These are phyloP conservation scores for Orius insidiosus DNA, from an alignment of 1,140 invertebrate genomes.

Conservation along the genomic window DNA sequence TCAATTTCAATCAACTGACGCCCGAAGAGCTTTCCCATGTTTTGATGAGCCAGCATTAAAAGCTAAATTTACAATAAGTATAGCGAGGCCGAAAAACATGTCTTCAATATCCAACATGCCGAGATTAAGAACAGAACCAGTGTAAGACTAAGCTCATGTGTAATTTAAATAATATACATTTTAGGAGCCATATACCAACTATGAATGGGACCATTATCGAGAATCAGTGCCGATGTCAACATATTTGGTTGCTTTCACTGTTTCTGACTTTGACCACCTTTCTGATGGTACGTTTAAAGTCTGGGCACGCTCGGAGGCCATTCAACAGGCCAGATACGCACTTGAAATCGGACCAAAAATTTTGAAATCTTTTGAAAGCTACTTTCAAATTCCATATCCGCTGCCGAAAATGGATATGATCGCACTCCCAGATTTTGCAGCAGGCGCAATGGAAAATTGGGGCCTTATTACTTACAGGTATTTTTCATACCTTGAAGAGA, in stretches of 20 bases:
- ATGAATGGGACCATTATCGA: constrained; percentile 63
- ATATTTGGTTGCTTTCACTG: constrained; percentile 79
- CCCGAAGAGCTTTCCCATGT: constrained; percentile 77
- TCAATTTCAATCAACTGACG: constrained; percentile 83
- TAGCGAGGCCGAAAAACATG: constrained; percentile 55
- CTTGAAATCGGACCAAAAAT: constrained; percentile 64
- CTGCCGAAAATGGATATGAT: constrained; percentile 76
- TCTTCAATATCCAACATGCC: constrained; percentile 64
- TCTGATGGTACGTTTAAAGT: constrained; percentile 38
- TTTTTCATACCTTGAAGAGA: too few relatives aligned
- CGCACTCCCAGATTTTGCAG: constrained; percentile 79
- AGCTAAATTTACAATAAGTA: constrained; percentile 61
- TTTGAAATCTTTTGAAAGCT: constrained; percentile 66
- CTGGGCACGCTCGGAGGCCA: constrained; percentile 65
- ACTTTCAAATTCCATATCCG: constrained; percentile 67
- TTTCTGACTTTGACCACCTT: constrained; percentile 65
- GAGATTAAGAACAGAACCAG: background rate
- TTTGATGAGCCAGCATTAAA: constrained; percentile 90
- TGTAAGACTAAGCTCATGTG: background rate
- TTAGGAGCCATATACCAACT: constrained; percentile 30
- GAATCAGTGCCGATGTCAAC: constrained; percentile 82
- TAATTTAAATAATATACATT: background rate
- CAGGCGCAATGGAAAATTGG: constrained; percentile 88
- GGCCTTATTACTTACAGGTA: constrained; percentile 79
- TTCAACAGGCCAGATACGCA: constrained; percentile 61